A percentile compares a stretch with the other conserved stretches of the same genome.
phyloP scores from a whole-genome alignment of 2,888 invertebrate genomes.

The Nemoura dubitans region DNA sequence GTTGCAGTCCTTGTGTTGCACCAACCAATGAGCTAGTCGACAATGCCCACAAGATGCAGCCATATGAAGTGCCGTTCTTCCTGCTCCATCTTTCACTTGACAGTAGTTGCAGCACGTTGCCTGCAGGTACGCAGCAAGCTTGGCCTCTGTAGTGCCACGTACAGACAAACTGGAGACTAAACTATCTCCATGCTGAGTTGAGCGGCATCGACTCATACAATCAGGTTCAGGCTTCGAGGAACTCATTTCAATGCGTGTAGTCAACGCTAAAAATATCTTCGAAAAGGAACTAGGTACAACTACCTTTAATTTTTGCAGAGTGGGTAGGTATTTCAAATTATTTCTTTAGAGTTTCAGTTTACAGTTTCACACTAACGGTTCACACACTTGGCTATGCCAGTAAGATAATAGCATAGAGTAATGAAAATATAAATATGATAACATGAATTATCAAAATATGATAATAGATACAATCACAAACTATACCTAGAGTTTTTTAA shows the following conservation, averaged over 20 bases:
- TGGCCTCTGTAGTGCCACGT: conserved; percentile 67
- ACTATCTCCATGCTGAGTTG: conserved; percentile 66
- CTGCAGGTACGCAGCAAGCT: conserved; percentile 68
- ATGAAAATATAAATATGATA: too few relatives aligned
- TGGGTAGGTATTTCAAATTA: too few relatives aligned
- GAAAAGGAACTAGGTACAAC: too few relatives aligned
- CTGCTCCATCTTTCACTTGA: conserved; percentile 68
- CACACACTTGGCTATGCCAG: too few relatives aligned
- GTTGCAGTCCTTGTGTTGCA: conserved; percentile 70
- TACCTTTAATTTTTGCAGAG: too few relatives aligned
- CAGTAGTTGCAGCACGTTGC: conserved; percentile 69
- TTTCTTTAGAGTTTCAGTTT: too few relatives aligned
- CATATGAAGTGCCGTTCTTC: conserved; percentile 81
- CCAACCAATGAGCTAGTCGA: conserved; percentile 76
- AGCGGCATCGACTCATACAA: conserved; percentile 70
- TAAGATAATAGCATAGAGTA: neutral
- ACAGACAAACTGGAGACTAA: conserved; percentile 74
- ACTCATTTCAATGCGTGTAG: neutral
- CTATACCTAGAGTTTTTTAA: too few relatives aligned
- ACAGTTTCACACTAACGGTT: too few relatives aligned
- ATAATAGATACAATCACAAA: too few relatives aligned
- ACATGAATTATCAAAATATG: too few relatives aligned
- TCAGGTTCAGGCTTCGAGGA: conserved; percentile 59
- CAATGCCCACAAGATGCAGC: conserved; percentile 78
- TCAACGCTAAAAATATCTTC: neutral